Percentiles rank a stretch among this genome's conserved stretches.
phyloP scores from a whole-genome alignment of 35 echinoderm and acorn worm genomes.

The Ophioderma brevispina region DNA sequence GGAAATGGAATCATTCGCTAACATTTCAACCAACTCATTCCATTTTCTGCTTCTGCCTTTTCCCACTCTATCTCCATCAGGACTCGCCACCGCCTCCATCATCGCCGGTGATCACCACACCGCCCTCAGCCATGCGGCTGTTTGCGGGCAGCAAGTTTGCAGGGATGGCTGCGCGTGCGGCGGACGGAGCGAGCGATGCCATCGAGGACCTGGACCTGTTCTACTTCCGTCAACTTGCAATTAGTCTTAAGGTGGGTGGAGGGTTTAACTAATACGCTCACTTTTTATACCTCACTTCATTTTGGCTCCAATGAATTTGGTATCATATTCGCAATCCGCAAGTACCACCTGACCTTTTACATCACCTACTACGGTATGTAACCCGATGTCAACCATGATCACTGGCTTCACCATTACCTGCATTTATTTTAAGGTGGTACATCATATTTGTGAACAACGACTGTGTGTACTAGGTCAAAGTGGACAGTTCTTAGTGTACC shows the following conservation, averaged over 20 bases:
- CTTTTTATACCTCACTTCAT: no score
- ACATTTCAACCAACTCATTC: background rate
- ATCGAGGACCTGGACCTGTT: constrained; percentile 94
- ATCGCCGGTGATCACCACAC: background rate
- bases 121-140: constrained; percentile 34
- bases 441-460: no score
- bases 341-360: no score
- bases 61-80: background rate
- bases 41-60: background rate
- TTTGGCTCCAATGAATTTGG: no score
- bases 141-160: constrained; percentile 27
- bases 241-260: constrained; percentile 81
- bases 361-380: no score
- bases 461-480: no score
- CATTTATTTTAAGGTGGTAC: no score
- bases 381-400: no score
- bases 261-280: no score
- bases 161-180: background rate
- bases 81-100: background rate
- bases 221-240: constrained; percentile 88
- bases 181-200: constrained; percentile 37
- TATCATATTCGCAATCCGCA: no score
- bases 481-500: no score
- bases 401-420: no score
- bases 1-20: background rate